Conservation (phyloP, 2,113 vertebrate genomes). For the Brachirus orientalis region DNA sequence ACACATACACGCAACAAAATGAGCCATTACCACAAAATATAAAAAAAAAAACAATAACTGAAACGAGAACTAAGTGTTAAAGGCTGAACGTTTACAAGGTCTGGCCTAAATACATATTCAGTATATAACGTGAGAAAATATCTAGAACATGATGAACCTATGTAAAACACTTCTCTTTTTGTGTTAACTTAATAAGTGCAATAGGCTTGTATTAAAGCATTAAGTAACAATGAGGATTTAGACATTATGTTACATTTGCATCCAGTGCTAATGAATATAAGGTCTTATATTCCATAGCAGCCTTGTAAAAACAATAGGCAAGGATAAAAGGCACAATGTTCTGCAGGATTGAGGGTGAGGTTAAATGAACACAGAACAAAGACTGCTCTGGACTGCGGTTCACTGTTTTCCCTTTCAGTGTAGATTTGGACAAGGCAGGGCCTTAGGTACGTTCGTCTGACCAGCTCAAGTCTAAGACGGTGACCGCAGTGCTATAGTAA, state of each 20-base stretch:
- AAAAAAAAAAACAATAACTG: constrained; percentile 32
- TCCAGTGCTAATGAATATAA: constrained; percentile 74
- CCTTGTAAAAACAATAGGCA: constrained; percentile 74
- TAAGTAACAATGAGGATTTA: constrained; percentile 53
- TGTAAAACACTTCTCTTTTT: too few relatives aligned
- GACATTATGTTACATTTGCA: constrained; percentile 61
- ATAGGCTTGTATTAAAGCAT: constrained; percentile 57
- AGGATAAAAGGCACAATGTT: constrained; percentile 68
- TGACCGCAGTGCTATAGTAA: constrained; percentile 73
- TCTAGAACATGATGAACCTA: constrained; percentile 43
- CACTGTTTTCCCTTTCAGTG: constrained; percentile 42
- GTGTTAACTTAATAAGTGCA: constrained; percentile 63
- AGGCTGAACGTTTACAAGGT: constrained; percentile 51
- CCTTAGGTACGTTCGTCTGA: constrained; percentile 63
- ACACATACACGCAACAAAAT: constrained; percentile 63
- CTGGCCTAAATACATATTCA: constrained; percentile 57
- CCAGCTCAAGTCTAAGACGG: constrained; percentile 54
- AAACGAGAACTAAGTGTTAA: constrained; percentile 67
- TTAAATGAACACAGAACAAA: constrained; percentile 58
- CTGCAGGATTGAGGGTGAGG: constrained; percentile 49
- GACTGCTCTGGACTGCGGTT: constrained; percentile 48
- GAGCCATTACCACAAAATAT: constrained; percentile 62
- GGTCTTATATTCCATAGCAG: constrained; percentile 65
- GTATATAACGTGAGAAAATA: constrained; percentile 73
- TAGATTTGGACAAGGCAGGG: constrained; percentile 57